Conservation (phyloP, 92 coral and sea anemone genomes). For the Diadumene lineata region DNA sequence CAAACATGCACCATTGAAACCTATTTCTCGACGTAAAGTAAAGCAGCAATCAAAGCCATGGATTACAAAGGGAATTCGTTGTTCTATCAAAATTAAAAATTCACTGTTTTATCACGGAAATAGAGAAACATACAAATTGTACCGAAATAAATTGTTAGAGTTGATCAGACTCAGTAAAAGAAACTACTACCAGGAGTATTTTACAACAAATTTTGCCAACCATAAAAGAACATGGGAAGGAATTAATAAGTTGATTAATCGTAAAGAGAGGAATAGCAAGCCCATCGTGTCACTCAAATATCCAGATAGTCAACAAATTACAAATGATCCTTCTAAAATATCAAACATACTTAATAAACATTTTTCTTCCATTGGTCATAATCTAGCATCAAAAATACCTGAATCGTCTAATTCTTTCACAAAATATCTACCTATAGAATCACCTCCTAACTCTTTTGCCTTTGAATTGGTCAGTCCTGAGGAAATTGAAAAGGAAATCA, state of each 20-base stretch:
- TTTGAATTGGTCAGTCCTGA: not conserved
- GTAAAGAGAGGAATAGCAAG: no score
- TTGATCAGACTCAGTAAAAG: constrained; percentile 47
- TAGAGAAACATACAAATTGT: constrained; percentile 31
- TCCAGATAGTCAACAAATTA: no score
- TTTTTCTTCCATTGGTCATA: no score
- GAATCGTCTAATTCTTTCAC: no score
- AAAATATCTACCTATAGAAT: no score
- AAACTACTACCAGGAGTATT: constrained; percentile 31
- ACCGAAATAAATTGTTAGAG: constrained; percentile 42
- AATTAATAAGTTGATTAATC: no score
- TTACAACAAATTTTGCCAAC: constrained; percentile 33
- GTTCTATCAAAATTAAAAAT: constrained; percentile 43
- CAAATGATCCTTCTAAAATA: no score
- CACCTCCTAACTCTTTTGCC: not conserved
- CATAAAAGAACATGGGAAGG: no score
- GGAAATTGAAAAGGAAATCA: not conserved
- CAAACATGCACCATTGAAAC: constrained; percentile 44
- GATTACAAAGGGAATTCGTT: constrained; percentile 45
- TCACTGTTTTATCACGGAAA: constrained; percentile 34
- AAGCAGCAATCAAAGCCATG: constrained; percentile 54
- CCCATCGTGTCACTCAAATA: no score
- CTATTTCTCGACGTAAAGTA: constrained; percentile 32
- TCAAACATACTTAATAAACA: no score
- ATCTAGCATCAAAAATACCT: no score